These are phyloP conservation scores for Tragelaphus strepsiceros DNA, from an alignment of 2,113 vertebrate genomes.

Conservation along the genomic window DNA sequence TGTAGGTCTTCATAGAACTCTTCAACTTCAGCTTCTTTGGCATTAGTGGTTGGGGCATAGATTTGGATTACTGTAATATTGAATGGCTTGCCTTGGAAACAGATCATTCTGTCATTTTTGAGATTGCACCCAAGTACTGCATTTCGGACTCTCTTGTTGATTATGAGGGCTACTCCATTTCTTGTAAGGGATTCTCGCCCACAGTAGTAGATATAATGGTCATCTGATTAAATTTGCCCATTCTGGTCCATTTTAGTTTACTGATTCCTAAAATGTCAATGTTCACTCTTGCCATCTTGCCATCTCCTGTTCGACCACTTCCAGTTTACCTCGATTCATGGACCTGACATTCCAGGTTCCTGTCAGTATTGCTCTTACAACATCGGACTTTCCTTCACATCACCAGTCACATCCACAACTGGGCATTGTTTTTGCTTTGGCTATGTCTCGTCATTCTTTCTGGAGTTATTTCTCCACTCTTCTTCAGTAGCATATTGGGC, in stretches of 20 bases:
- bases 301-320: background rate
- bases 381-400: fast-evolving
- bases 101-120: background rate
- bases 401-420: background rate
- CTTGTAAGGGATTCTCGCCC: background rate
- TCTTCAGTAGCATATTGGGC: background rate
- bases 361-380: background rate
- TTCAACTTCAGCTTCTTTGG: background rate
- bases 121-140: background rate
- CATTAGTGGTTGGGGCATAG: background rate
- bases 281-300: background rate
- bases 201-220: background rate
- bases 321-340: background rate
- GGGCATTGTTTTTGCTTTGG: background rate
- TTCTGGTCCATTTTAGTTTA: background rate
- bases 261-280: background rate
- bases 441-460: background rate
- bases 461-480: background rate
- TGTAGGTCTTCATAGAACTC: background rate
- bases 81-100: background rate
- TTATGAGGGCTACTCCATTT: background rate
- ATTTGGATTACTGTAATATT: background rate
- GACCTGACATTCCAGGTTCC: background rate
- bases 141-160: background rate
- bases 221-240: background rate